These are phyloP conservation scores for Cygnus atratus DNA, from an alignment of 2,113 vertebrate species.

Conservation along the genomic window DNA sequence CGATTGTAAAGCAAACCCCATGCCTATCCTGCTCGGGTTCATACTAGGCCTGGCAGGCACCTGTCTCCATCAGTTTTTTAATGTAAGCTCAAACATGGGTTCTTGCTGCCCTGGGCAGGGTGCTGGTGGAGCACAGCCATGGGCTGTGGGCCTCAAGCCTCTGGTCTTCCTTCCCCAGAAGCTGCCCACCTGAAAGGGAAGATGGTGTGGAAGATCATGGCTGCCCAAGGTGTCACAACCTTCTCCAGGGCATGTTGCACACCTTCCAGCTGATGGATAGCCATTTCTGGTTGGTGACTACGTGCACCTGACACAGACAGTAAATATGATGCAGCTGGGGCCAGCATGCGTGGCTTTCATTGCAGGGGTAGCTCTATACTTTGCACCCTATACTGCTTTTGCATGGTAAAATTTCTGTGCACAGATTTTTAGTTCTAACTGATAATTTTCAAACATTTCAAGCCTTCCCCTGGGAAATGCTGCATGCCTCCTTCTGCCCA, in stretches of 20 bases:
- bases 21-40: background rate
- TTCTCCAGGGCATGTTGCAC: background rate
- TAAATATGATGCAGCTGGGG: background rate
- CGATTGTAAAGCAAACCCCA: background rate
- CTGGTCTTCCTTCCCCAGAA: background rate
- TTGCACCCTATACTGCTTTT: background rate
- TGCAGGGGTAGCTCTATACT: fast-evolving
- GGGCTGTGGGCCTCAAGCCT: background rate
- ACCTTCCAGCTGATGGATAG: background rate
- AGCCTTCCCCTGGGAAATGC: background rate
- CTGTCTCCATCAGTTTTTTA: background rate
- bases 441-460: background rate
- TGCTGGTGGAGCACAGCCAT: background rate
- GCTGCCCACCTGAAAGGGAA: background rate
- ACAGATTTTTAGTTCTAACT: background rate
- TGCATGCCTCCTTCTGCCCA: fast-evolving
- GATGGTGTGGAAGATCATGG: background rate
- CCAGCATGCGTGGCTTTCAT: background rate
- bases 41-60: background rate
- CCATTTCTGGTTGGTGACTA: background rate
- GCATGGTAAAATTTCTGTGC: background rate
- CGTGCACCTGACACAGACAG: background rate
- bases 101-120: background rate
- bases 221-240: background rate
- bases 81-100: background rate